Base-by-base conservation (phyloP, 2,797 vertebrate species). In the Loris lydekkerianus region DNA sequence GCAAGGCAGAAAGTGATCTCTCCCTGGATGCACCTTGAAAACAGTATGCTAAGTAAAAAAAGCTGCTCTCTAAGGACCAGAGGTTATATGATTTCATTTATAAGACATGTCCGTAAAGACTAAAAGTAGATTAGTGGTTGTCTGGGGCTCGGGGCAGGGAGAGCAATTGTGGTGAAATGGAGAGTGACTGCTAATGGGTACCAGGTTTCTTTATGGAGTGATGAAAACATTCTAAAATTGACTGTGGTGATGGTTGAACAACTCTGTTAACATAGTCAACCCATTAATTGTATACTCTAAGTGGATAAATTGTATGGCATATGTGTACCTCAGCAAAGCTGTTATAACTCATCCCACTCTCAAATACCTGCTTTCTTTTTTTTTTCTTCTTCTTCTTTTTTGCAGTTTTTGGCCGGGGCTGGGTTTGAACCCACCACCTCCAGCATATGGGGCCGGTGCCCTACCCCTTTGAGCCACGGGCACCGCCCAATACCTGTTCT, bases 181-280 rank as follows among this genome's bases (percentile, higher is more conserved):
- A 25, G 43, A 86, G 18, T 76, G 29, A 88, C 53, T 56, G 17
- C 20, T 92, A 69, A 83, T 29, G 49, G 31, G 43, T 25, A 76
- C 17, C 67, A 31, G 13, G 37, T 53, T 95, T 96, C 91, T 87
- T 93, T 84, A 85, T 2, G n/a, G 14, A 23, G 10, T 73, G 15
- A 95, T 63, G n/a, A 89, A 94, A 87, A 96, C 60, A 88, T 91
- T 94, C 58, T 93, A 88, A 88, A 94, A 86, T 31, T 53, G 34
- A 92, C 18, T 69, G 46, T 58, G n/a, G 27, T 85, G 56, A 63
- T n/a, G 21, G 77, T 3, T 67, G 14, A 29, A 86, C 10, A 83
- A 58, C 17, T 81, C 37, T 93, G 25, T 27, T 29, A 97, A 58
- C 80, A 91, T 31, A 86, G 58, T 56, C 89, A 95, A 95, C 73